These are phyloP conservation scores for Galerucella calmariensis DNA, from an alignment of 2,888 invertebrate species.

Conservation along the genomic window DNA sequence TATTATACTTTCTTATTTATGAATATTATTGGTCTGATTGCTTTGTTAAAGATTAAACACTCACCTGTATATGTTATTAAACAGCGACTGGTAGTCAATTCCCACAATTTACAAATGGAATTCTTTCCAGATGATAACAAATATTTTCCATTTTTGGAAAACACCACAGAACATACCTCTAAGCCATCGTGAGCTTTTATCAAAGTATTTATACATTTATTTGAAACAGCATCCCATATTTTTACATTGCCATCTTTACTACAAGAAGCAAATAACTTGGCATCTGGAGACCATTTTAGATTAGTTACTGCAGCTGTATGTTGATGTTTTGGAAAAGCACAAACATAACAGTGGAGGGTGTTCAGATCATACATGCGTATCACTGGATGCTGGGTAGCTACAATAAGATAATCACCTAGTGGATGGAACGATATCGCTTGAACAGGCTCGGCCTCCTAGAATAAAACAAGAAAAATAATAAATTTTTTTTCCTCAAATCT, in stretches of 20 bases:
- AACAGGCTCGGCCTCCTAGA: constrained; percentile 90
- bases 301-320: constrained; percentile 73
- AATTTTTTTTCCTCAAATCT: background rate
- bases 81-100: constrained; percentile 95
- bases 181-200: constrained; percentile 93
- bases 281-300: constrained; percentile 73
- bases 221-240: constrained; percentile 97
- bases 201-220: constrained; percentile 93
- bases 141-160: constrained; percentile 97
- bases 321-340: constrained; percentile 87
- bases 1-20: too few relatives aligned
- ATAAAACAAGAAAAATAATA: constrained; percentile 16
- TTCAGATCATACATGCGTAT: constrained; percentile 94
- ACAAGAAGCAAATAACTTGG: constrained; percentile 82
- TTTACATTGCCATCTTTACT: constrained; percentile 95
- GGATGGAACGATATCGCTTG: constrained; percentile 95
- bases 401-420: constrained; percentile 91
- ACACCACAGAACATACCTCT: constrained; percentile 93
- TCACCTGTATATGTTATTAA: constrained; percentile 95
- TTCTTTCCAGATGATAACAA: constrained; percentile 95
- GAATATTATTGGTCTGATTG: too few relatives aligned
- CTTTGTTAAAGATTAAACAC: background rate
- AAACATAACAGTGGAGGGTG: constrained; percentile 95
- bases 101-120: constrained; percentile 97
- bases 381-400: constrained; percentile 92